Percentiles rank a stretch among this genome's conserved stretches.
phyloP scores from a whole-genome alignment of 92 coral and sea anemone genomes.

The Parazoanthus darwini region DNA sequence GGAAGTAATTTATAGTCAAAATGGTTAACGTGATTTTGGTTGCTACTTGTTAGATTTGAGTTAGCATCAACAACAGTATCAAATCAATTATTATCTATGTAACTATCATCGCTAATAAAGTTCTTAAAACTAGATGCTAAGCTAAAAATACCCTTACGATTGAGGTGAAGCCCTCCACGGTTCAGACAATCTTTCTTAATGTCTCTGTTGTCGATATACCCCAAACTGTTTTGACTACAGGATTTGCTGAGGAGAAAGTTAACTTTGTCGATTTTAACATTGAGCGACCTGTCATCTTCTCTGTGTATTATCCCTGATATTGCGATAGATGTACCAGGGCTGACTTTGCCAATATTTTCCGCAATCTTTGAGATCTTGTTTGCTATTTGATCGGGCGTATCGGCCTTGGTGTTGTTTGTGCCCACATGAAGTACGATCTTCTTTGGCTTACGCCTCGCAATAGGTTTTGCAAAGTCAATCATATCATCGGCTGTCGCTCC shows the following conservation, averaged over 20 bases:
- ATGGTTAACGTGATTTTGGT: too few species aligned
- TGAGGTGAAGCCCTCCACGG: conserved; percentile 17
- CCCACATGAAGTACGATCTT: neutral
- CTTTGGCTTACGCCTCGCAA: neutral
- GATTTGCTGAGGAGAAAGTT: neutral
- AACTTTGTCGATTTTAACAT: neutral
- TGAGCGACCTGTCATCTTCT: neutral
- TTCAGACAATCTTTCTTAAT: neutral
- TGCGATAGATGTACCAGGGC: neutral
- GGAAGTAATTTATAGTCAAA: too few species aligned
- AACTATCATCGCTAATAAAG: neutral
- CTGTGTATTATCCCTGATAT: neutral
- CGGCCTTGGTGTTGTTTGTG: neutral
- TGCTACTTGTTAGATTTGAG: too few species aligned
- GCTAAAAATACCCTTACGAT: conserved; percentile 33
- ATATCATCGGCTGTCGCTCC: conserved; percentile 1
- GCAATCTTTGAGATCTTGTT: neutral
- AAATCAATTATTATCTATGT: too few species aligned
- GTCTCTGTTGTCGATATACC: neutral
- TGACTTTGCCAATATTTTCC: neutral
- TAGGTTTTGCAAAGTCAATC: neutral
- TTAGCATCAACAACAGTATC: too few species aligned
- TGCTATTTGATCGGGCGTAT: neutral
- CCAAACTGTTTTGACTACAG: neutral
- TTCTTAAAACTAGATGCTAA: neutral